These are phyloP conservation scores for Orchesella cincta DNA, from an alignment of 1,140 invertebrate genomes.

Conservation along the genomic window DNA sequence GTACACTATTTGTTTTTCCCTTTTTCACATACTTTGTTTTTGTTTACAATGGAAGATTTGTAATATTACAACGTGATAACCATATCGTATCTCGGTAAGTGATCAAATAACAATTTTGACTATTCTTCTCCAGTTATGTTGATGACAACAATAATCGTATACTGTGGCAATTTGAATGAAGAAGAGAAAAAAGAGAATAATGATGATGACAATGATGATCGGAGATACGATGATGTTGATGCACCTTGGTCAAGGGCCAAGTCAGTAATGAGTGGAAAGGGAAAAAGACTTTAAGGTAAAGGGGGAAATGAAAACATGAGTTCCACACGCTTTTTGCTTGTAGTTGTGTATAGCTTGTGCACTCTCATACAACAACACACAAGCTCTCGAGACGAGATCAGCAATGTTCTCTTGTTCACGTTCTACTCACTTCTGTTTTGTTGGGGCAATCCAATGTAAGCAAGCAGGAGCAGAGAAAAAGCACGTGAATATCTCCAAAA, in stretches of 20 bases:
- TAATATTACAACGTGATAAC: constrained; percentile 22
- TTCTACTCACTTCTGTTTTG: constrained; percentile 1
- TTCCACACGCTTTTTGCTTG: constrained; percentile 20
- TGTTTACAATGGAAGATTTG: not conserved
- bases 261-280: constrained; percentile 26
- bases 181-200: constrained; percentile 18
- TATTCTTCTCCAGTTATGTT: constrained; percentile 11
- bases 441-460: constrained; percentile 11
- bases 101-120: constrained; percentile 29
- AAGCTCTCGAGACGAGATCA: too few species aligned
- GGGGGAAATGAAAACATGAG: constrained; percentile 17
- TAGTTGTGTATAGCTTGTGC: not conserved
- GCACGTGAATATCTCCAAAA: constrained; percentile 20
- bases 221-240: constrained; percentile 24
- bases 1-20: not conserved
- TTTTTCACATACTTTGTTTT: not conserved
- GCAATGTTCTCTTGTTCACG: not conserved
- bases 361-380: constrained; percentile 7
- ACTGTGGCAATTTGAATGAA: constrained; percentile 14
- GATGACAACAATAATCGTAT: constrained; percentile 30
- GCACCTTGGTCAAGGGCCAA: constrained; percentile 29
- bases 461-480: not conserved
- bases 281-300: constrained; percentile 29
- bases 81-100: constrained; percentile 20
- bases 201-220: constrained; percentile 23